Conservation (phyloP, 2,888 invertebrate genomes). For the Cataglyphis livida region DNA sequence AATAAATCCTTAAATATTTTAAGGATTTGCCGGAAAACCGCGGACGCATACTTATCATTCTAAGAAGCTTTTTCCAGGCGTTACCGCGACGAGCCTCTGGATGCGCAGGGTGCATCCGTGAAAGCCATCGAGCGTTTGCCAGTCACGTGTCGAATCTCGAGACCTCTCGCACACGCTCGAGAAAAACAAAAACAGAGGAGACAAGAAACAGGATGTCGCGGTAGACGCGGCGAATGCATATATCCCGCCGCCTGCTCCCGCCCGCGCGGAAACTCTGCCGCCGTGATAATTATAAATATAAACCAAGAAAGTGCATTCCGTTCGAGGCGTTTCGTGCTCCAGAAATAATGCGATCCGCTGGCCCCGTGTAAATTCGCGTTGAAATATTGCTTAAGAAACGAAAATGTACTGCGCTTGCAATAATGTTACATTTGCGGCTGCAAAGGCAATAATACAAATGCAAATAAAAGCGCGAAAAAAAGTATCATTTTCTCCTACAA, state of each 20-base stretch:
- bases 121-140: conserved; percentile 68
- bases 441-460: neutral
- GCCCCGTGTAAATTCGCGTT: conserved; percentile 29
- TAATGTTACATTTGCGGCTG: neutral
- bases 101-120: conserved; percentile 48
- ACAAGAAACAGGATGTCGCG: conserved; percentile 78
- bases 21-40: conserved; percentile 38
- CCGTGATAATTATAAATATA: conserved; percentile 73
- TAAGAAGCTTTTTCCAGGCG: conserved; percentile 28
- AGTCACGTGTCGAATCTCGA: conserved; percentile 73
- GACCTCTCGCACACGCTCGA: conserved; percentile 50
- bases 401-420: conserved; percentile 10
- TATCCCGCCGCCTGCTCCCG: conserved; percentile 11
- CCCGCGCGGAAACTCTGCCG: conserved; percentile 57
- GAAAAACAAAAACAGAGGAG: conserved; percentile 58
- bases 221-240: conserved; percentile 58
- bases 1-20: conserved; percentile 48
- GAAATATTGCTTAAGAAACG: conserved; percentile 29
- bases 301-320: conserved; percentile 65
- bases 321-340: conserved; percentile 51
- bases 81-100: conserved; percentile 16
- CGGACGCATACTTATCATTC: conserved; percentile 52
- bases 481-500: neutral
- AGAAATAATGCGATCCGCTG: conserved; percentile 59
- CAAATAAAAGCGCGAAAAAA: neutral